Conservation (phyloP, 2,888 invertebrate genomes). For the Aethes cnicana region DNA sequence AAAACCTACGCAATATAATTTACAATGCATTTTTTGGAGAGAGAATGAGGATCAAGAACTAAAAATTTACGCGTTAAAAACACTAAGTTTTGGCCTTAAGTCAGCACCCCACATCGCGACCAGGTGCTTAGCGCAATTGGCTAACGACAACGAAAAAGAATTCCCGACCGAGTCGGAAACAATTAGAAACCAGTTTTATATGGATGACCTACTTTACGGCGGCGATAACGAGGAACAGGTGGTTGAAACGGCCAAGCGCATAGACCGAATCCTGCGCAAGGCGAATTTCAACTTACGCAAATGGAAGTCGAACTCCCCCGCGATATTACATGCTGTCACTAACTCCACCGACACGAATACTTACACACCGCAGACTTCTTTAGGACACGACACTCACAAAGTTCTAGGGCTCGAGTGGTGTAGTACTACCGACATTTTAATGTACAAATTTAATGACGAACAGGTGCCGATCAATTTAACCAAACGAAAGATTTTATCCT, state of each 20-base stretch:
- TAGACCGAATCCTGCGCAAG: background rate
- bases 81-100: constrained; percentile 28
- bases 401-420: constrained; percentile 5
- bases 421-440: background rate
- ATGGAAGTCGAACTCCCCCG: constrained; percentile 25
- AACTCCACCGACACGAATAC: background rate
- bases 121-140: constrained; percentile 28
- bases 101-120: constrained; percentile 29
- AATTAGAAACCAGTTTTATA: background rate
- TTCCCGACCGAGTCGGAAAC: background rate
- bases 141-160: constrained; percentile 3
- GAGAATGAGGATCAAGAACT: constrained; percentile 17
- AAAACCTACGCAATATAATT: constrained; percentile 1
- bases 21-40: constrained; percentile 25
- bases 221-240: background rate
- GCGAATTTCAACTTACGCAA: constrained; percentile 25
- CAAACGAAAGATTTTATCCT: constrained; percentile 1
- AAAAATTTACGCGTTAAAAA: constrained; percentile 22
- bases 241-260: background rate
- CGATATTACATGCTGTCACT: background rate
- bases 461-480: background rate
- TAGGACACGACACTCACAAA: background rate
- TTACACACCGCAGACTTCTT: background rate
- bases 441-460: background rate
- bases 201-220: background rate